Percentiles rank a stretch among this genome's conserved stretches.
Evolutionary conservation across 2,797 vertebrate genomes (phyloP).

Genomic region (Agapornis canus): DNA sequence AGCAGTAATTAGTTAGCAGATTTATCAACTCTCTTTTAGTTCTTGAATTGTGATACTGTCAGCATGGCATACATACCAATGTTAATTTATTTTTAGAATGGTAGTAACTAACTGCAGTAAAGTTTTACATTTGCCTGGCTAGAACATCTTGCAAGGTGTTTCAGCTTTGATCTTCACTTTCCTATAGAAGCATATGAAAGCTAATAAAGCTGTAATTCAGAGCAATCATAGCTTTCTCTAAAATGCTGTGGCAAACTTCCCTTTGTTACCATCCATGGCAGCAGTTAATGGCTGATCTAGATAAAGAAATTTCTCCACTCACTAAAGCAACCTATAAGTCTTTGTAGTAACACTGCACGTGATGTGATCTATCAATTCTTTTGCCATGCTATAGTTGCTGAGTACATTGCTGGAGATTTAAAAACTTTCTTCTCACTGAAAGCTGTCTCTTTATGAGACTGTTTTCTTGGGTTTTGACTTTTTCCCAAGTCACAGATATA

Average conservation of each 20-base stretch:
- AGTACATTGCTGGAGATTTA: background rate
- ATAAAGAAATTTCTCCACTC: background rate
- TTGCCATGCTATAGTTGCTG: background rate
- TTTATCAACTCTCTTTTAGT: background rate
- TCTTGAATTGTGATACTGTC: background rate
- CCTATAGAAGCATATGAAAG: background rate
- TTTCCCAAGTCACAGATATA: background rate
- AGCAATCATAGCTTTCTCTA: background rate
- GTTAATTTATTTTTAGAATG: background rate
- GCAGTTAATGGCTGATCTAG: background rate
- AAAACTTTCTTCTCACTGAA: background rate
- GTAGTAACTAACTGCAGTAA: background rate
- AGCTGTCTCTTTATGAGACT: background rate
- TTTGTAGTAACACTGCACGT: background rate
- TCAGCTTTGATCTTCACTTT: background rate
- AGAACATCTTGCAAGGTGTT: background rate
- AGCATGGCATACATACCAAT: accelerated
- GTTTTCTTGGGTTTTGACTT: background rate
- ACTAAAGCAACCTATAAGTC: background rate
- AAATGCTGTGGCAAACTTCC: background rate
- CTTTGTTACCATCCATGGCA: background rate
- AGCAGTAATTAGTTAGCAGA: background rate
- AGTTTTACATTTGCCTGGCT: background rate
- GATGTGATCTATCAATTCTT: background rate
- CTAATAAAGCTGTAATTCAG: background rate